phyloP scores from a whole-genome alignment of 2,113 vertebrate species.

The Brienomyrus brachyistius region DNA sequence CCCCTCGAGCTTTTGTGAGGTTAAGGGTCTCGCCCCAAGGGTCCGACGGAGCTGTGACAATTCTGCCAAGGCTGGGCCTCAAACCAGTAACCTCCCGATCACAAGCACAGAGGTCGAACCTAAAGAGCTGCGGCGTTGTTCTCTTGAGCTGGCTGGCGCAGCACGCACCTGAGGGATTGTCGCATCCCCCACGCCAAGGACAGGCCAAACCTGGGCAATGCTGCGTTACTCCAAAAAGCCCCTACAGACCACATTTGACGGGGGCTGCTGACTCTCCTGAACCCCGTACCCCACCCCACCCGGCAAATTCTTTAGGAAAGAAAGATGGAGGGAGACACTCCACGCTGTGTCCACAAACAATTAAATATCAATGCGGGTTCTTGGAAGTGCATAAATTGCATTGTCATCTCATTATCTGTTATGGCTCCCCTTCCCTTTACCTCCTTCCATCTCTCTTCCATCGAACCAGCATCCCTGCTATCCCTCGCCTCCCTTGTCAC shows the following conservation, averaged over 20 bases:
- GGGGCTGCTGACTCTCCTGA: neutral
- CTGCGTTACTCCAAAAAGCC: neutral
- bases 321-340: constrained; percentile 12
- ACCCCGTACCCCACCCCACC: neutral
- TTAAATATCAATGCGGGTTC: neutral
- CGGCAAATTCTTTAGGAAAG: constrained; percentile 4
- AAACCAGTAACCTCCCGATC: neutral
- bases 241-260: neutral
- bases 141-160: neutral
- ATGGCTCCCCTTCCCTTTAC: neutral
- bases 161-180: neutral
- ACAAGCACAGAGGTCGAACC: neutral
- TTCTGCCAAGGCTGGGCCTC: neutral
- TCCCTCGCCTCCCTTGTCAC: neutral
- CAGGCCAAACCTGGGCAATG: neutral
- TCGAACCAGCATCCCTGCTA: neutral
- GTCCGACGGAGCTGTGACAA: neutral
- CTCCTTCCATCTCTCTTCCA: neutral
- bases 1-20: neutral
- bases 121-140: neutral
- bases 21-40: neutral
- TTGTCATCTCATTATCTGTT: neutral
- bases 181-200: neutral
- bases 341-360: neutral
- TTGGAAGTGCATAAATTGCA: neutral